A percentile compares a stretch with the other conserved stretches of the same genome.
Conservation (phyloP, 2,797 vertebrate genomes). For the Bryconaethiops microstoma region DNA sequence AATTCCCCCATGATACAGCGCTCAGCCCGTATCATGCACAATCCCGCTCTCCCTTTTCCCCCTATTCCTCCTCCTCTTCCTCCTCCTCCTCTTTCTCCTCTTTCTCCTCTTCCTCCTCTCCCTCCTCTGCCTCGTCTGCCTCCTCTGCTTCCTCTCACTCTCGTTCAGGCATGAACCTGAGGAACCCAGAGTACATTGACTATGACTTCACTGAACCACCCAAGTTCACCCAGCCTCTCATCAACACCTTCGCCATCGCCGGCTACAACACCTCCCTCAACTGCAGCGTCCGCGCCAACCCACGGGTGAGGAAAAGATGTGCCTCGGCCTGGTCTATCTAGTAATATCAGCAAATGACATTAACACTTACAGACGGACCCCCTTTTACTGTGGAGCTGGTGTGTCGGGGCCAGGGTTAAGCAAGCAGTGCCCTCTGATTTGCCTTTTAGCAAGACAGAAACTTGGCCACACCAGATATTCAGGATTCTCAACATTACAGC, state of each 20-base stretch:
- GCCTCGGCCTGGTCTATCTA: too few species aligned
- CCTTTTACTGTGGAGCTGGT: too few species aligned
- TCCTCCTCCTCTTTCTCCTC: slow-evolving; percentile 52
- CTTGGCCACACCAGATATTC: too few species aligned
- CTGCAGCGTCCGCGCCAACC: slow-evolving; percentile 95
- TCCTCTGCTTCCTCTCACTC: slow-evolving; percentile 39
- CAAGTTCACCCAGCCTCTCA: slow-evolving; percentile 91
- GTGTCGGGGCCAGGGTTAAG: too few species aligned
- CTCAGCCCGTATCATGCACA: slow-evolving; percentile 74
- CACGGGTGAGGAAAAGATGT: slow-evolving; percentile 82
- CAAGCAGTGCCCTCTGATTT: too few species aligned
- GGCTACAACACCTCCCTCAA: slow-evolving; percentile 96
- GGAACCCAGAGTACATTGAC: slow-evolving; percentile 86
- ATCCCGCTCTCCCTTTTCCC: slow-evolving; percentile 74
- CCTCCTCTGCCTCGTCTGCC: slow-evolving; percentile 61
- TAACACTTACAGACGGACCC: too few species aligned
- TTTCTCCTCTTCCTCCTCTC: slow-evolving; percentile 37
- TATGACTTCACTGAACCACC: slow-evolving; percentile 91
- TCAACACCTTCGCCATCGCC: slow-evolving; percentile 90
- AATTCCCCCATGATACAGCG: slow-evolving; percentile 76
- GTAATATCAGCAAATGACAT: too few species aligned
- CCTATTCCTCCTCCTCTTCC: slow-evolving; percentile 70
- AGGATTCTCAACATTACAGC: too few species aligned
- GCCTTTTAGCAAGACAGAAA: too few species aligned
- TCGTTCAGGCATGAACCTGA: slow-evolving; percentile 85